Base-by-base conservation (phyloP, 2,113 vertebrate genomes). In the Apodemus sylvaticus region DNA sequence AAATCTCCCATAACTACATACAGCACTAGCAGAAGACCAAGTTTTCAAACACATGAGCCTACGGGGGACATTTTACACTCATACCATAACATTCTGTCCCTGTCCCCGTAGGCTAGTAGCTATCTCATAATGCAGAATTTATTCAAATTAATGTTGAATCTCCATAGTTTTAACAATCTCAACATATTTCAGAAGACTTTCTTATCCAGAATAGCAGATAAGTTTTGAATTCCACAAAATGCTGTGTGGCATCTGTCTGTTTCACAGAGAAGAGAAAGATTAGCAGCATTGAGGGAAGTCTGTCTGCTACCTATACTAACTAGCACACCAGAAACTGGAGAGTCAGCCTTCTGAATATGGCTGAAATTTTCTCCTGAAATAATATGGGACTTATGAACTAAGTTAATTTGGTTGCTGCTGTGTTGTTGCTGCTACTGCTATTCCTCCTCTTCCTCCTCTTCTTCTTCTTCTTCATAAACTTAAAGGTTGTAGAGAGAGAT, bases 341-440 rank as follows among this genome's bases (percentile, higher is more conserved):
- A 4, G 16, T 3, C 36, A 5, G 64, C 34, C 13, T 90, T 48
- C 73, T 86, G 16, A 29, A 45, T 26, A 45, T 55, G 34, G n/a
- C n/a, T 81, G 31, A 45, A 36, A 74, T 89, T 91, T 90, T 82
- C 60, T 89, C 76, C 55, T 96, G 71, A 89, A 89, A 19, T 71
- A 82, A 71, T 51, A n/a, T 53, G 66, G 22, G 26, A 51, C 53
- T 92, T 96, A 55, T 14, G 73, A 76, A 34, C 12, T 62, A 51
- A 74, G 68, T 94, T 93, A 58, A 66, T 92, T 89, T 91, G 24
- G 58, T 74, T 62, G 55, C 11, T 26, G 10, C 11, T 42, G 4
- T n/a, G 16, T 39, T 71, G 36, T 39, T n/a, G 16, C 9, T 71
- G 34, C 2, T 71, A 6, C 13, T n/a, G 14, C 7, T 8, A 1